A percentile compares a stretch with the other conserved stretches of the same genome.
Evolutionary conservation across 2,113 vertebrate species (phyloP).

Genomic region (Python bivittatus): DNA sequence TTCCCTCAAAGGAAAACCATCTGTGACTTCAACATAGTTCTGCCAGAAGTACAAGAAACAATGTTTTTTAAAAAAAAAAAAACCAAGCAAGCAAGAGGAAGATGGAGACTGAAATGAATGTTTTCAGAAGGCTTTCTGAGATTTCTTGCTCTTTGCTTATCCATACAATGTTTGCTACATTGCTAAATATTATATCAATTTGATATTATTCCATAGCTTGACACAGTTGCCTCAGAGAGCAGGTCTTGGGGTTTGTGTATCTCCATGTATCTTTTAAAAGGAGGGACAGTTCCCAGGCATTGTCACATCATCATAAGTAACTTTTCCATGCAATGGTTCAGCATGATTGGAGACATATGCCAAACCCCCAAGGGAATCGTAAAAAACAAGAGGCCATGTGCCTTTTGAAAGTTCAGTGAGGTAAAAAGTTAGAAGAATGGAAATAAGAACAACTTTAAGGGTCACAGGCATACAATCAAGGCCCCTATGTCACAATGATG

Average conservation of each 20-base stretch:
- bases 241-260: neutral
- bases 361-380: neutral
- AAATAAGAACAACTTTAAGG: neutral
- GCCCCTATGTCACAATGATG: neutral
- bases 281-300: neutral
- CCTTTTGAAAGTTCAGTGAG: neutral
- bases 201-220: neutral
- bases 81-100: neutral
- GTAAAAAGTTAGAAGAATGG: neutral
- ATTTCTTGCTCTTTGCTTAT: neutral
- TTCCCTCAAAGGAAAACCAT: neutral
- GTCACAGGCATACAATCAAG: neutral
- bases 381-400: neutral
- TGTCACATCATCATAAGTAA: neutral
- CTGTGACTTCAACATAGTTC: neutral
- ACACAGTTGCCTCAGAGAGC: neutral
- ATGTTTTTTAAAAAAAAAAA: neutral
- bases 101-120: neutral
- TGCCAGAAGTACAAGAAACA: neutral
- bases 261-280: neutral
- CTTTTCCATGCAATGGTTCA: neutral
- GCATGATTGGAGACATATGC: neutral
- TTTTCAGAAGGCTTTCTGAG: neutral
- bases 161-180: neutral
- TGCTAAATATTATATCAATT: neutral